phyloP scores from a whole-genome alignment of 2,797 vertebrate genomes.

The Eidolon dupreanum region DNA sequence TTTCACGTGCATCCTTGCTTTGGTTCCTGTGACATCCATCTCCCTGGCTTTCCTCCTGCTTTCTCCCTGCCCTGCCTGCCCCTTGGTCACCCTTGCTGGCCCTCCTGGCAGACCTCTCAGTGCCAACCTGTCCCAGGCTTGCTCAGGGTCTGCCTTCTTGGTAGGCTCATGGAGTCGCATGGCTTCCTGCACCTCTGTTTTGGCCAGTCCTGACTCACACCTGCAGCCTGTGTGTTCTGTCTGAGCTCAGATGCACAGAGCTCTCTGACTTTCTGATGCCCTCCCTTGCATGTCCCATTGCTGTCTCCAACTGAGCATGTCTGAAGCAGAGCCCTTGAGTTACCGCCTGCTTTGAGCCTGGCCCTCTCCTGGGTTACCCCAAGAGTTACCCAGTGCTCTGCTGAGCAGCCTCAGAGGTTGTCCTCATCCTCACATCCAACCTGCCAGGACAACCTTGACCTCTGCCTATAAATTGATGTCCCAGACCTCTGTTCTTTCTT shows the following conservation, averaged over 20 bases:
- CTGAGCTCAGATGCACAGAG: background rate
- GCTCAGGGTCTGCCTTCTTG: background rate
- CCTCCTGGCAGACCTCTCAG: background rate
- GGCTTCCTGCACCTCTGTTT: background rate
- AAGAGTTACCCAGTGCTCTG: background rate
- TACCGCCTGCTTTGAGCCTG: background rate
- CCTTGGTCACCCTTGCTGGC: background rate
- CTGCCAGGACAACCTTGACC: background rate
- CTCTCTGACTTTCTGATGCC: background rate
- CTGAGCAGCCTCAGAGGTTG: too few relatives aligned
- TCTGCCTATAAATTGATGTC: background rate
- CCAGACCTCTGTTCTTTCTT: background rate
- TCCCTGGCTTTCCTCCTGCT: background rate
- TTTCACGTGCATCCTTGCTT: background rate
- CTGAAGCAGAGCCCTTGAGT: background rate
- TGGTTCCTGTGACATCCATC: background rate
- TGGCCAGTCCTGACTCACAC: background rate
- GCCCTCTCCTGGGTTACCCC: background rate
- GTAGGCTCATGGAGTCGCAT: too few relatives aligned
- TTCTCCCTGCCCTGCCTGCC: background rate
- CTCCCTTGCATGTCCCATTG: background rate
- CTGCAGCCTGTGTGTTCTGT: background rate
- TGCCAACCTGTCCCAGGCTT: background rate
- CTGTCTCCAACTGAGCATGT: background rate
- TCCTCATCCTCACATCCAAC: background rate